Conservation (phyloP, 2,797 vertebrate genomes). For the Spizella passerina region DNA sequence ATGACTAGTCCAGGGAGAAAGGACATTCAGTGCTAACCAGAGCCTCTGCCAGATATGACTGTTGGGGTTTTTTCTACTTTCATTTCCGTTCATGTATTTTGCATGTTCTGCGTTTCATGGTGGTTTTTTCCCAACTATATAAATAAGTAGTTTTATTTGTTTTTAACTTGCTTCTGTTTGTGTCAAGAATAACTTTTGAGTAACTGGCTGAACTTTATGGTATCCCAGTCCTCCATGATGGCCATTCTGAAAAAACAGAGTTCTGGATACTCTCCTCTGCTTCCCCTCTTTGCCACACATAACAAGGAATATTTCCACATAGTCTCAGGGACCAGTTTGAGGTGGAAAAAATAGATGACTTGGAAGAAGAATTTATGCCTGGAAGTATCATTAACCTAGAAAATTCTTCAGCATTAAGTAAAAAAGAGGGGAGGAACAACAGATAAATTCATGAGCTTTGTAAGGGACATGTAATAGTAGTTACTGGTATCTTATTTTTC, state of each 20-base stretch:
- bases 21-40: not conserved
- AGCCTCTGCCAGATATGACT: not conserved
- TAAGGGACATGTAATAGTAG: not conserved
- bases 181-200: not conserved
- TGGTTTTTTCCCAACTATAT: not conserved
- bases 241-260: not conserved
- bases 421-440: not conserved
- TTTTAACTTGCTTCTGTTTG: not conserved
- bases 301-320: not conserved
- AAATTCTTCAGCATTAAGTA: not conserved
- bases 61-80: not conserved
- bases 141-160: not conserved
- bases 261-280: not conserved
- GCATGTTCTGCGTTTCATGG: not conserved
- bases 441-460: not conserved
- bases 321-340: not conserved
- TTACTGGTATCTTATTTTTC: not conserved
- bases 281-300: not conserved
- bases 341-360: not conserved
- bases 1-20: not conserved
- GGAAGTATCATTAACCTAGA: slow-evolving; percentile 1
- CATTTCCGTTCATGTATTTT: not conserved
- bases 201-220: not conserved
- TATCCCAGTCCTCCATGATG: not conserved
- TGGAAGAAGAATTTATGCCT: slow-evolving; percentile 1